Percentiles rank a stretch among this genome's conserved stretches.
phyloP scores from a whole-genome alignment of 2,113 vertebrate genomes.

The Syngnathus floridae region DNA sequence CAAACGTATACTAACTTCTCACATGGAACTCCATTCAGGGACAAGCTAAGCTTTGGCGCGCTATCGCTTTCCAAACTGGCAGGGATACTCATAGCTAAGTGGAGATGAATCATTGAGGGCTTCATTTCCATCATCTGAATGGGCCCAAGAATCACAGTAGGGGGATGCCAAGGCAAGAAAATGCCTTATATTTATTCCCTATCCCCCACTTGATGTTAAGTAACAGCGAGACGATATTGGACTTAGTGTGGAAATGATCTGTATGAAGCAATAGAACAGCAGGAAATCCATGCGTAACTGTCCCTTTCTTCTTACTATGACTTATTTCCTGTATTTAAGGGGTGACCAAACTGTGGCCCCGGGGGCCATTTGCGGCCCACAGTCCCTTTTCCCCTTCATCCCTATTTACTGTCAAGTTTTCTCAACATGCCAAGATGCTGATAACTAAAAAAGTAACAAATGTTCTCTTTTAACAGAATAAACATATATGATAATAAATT shows the following conservation, averaged over 20 bases:
- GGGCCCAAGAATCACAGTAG: slow-evolving; percentile 41
- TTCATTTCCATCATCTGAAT: slow-evolving; percentile 57
- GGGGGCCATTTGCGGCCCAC: too few species aligned
- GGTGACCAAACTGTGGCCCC: too few species aligned
- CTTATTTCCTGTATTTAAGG: not conserved
- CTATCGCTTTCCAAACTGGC: slow-evolving; percentile 61
- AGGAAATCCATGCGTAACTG: slow-evolving; percentile 11
- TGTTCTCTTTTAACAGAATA: too few species aligned
- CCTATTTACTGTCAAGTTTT: too few species aligned
- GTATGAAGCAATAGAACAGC: slow-evolving; percentile 39
- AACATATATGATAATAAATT: too few species aligned
- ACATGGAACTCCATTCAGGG: slow-evolving; percentile 54
- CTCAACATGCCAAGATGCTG: too few species aligned
- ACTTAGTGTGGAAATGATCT: slow-evolving; percentile 54
- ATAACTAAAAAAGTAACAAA: too few species aligned
- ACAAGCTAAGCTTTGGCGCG: slow-evolving; percentile 57
- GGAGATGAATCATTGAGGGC: slow-evolving; percentile 60
- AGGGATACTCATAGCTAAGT: slow-evolving; percentile 53
- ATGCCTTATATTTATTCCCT: slow-evolving; percentile 38
- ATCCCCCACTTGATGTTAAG: slow-evolving; percentile 33
- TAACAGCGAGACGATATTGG: slow-evolving; percentile 23
- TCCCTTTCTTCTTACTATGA: not conserved
- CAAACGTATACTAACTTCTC: slow-evolving; percentile 65
- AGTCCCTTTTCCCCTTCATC: too few species aligned
- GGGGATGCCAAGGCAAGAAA: slow-evolving; percentile 41